Base-by-base conservation (phyloP, 2,113 vertebrate species). In the Butastur rufipennis region DNA sequence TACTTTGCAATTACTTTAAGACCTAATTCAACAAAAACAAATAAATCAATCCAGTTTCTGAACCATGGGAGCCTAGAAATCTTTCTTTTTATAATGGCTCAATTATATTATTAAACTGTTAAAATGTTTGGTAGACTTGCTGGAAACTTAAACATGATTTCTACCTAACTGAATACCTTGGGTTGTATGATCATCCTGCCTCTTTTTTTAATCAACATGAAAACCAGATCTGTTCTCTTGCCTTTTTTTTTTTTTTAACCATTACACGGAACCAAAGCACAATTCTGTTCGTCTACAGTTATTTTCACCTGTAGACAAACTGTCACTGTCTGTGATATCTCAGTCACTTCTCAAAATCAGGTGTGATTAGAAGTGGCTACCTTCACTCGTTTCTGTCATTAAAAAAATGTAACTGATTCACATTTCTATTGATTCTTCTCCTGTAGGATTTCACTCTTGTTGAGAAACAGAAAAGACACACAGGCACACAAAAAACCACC, bases 61-160 rank as follows among this genome's bases (percentile, higher is more conserved):
- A 95, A 90, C 56, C 50, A 47, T 5, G 11, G 53, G 48, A 92
- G 66, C 66, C 14, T 50, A 89, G 91, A 94, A 90, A 73, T 70
- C n/a, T 83, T 89, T 90, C 52, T 70, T 93, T 84, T 84, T 74
- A 91, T 81, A 95, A 95, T 62, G 74, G 88, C 86, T 92, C 89
- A 87, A 95, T 95, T 96, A 91, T 68, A 79, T 93, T 97, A 93
- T 95, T 86, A 84, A 93, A 95, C 73, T 77, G 47, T 94, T 97
- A 79, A 95, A 97, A 70, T 91, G 95, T 80, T 93, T 95, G 93
- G 91, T 81, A 88, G 55, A 16, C 23, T 21, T 87, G 74, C 55
- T 5, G 16, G 66, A 88, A 94, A 90, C 82, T 58, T 82, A 77
- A 96, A 93, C 67, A 58, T 53, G 38, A 80, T 94, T 94, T 93